phyloP scores from a whole-genome alignment of 2,797 vertebrate genomes.

The Peromyscus melanophrys region DNA sequence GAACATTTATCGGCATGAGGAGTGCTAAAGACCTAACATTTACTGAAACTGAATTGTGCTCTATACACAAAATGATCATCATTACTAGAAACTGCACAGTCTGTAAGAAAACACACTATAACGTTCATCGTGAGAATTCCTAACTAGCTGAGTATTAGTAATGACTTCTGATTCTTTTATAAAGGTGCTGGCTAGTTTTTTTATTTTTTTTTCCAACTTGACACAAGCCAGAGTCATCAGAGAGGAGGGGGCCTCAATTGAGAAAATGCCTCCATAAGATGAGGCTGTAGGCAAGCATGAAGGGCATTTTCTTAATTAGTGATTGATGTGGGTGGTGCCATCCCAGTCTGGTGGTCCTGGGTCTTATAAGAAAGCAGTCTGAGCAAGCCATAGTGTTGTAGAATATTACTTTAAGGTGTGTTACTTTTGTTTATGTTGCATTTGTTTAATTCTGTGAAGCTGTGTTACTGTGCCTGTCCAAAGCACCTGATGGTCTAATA shows the following conservation, averaged over 20 bases:
- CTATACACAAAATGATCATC: neutral
- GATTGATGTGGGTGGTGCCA: neutral
- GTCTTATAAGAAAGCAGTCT: neutral
- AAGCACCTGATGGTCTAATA: too few relatives aligned
- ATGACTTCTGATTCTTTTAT: neutral
- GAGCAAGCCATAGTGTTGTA: too few relatives aligned
- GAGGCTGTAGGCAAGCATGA: neutral
- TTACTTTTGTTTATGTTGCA: too few relatives aligned
- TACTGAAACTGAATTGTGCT: neutral
- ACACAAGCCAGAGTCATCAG: neutral
- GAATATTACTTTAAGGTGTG: too few relatives aligned
- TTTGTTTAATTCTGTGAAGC: too few relatives aligned
- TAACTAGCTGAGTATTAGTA: neutral
- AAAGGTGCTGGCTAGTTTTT: neutral
- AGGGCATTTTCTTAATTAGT: neutral
- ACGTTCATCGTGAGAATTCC: neutral
- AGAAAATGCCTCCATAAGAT: neutral
- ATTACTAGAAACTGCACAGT: neutral
- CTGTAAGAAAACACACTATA: neutral
- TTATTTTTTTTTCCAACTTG: neutral
- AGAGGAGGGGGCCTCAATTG: neutral
- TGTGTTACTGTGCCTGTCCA: too few relatives aligned
- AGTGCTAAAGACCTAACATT: neutral
- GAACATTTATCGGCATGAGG: neutral
- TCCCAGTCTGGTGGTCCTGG: neutral